Conservation (phyloP, 2,797 vertebrate genomes). For the Craterocephalus amniculus region DNA sequence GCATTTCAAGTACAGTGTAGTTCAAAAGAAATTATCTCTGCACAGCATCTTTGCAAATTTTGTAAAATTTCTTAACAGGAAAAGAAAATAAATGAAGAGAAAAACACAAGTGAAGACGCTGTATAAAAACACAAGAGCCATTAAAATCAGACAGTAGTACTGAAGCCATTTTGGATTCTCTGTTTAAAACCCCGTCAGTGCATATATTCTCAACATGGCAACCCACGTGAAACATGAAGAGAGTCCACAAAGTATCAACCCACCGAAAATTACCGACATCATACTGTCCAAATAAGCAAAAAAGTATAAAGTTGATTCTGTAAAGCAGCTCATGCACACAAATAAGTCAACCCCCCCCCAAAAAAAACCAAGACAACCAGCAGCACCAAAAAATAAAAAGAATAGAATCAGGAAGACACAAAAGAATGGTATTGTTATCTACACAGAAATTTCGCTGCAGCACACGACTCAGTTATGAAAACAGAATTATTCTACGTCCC, state of each 20-base stretch:
- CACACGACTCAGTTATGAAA: slow-evolving; percentile 84
- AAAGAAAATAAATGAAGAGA: slow-evolving; percentile 53
- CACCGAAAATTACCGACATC: slow-evolving; percentile 70
- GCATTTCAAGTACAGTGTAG: slow-evolving; percentile 95
- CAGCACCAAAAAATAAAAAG: slow-evolving; percentile 78
- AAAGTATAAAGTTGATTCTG: slow-evolving; percentile 73
- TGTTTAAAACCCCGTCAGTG: slow-evolving; percentile 86
- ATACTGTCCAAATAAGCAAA: slow-evolving; percentile 76
- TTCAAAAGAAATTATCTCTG: slow-evolving; percentile 90
- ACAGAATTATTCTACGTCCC: slow-evolving; percentile 77
- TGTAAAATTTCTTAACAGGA: slow-evolving; percentile 89
- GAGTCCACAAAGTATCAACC: slow-evolving; percentile 41
- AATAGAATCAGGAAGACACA: slow-evolving; percentile 81
- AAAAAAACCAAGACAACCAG: slow-evolving; percentile 82
- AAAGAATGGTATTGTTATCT: slow-evolving; percentile 64
- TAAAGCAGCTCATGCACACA: slow-evolving; percentile 64
- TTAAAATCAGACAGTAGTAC: slow-evolving; percentile 91
- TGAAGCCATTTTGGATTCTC: slow-evolving; percentile 79
- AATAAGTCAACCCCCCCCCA: slow-evolving; percentile 19
- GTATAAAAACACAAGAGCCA: slow-evolving; percentile 94
- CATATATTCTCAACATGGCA: slow-evolving; percentile 86
- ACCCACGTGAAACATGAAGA: slow-evolving; percentile 68
- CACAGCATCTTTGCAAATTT: slow-evolving; percentile 91
- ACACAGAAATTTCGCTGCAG: slow-evolving; percentile 76
- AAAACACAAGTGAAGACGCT: slow-evolving; percentile 79